These are phyloP conservation scores for Thera britannica DNA, from an alignment of 2,888 invertebrate species.

Conservation along the genomic window DNA sequence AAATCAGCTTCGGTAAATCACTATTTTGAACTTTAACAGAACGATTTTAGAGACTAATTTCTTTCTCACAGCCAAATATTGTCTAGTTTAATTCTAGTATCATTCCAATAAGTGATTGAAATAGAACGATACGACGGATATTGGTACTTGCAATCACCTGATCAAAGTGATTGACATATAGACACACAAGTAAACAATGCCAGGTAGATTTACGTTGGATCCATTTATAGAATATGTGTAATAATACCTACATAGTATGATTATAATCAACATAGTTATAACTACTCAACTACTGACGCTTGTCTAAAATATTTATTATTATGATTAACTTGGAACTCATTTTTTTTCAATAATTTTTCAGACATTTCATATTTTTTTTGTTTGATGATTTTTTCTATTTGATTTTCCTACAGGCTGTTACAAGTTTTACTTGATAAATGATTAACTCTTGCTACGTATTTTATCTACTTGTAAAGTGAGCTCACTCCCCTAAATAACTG, in stretches of 20 bases:
- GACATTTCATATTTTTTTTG: no score
- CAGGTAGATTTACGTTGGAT: slow-evolving; percentile 16
- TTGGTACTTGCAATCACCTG: slow-evolving; percentile 31
- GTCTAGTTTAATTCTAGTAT: slow-evolving; percentile 20
- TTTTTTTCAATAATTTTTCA: no score
- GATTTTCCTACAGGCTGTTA: no score
- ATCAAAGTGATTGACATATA: slow-evolving; percentile 35
- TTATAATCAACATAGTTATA: no score
- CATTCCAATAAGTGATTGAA: slow-evolving; percentile 22
- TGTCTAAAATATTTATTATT: no score
- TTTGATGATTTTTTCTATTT: no score
- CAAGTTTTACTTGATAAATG: no score
- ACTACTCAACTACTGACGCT: no score
- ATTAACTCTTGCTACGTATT: no score
- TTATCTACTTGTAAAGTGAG: no score
- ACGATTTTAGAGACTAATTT: neutral
- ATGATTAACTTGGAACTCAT: no score
- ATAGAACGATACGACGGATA: slow-evolving; percentile 31
- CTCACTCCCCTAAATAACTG: no score
- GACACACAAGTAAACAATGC: slow-evolving; percentile 42
- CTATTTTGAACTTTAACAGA: slow-evolving; percentile 8
- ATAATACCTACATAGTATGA: neutral
- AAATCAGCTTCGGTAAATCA: slow-evolving; percentile 3
- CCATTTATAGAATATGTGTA: neutral
- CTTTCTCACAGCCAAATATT: neutral